Conservation (phyloP, 2,888 invertebrate genomes). For the Bimastos eiseni region DNA sequence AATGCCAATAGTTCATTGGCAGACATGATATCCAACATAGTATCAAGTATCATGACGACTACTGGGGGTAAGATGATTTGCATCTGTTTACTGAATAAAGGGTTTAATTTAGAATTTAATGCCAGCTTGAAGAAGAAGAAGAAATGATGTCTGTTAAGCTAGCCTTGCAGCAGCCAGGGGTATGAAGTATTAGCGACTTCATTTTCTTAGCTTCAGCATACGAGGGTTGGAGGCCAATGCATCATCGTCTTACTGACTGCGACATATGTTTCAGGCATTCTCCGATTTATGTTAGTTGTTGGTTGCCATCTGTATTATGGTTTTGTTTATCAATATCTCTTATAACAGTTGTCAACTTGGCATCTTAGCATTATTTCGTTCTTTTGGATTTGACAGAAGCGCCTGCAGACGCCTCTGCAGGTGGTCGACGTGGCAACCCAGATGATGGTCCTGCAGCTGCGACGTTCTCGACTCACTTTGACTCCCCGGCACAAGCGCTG, state of each 20-base stretch:
- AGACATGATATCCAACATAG: not conserved
- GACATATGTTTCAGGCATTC: not conserved
- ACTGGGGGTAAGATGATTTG: not conserved
- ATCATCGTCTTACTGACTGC: too few relatives aligned
- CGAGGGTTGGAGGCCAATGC: too few relatives aligned
- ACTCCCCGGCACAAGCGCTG: not conserved
- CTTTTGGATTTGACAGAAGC: not conserved
- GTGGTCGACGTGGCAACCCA: not conserved
- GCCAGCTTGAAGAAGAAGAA: too few relatives aligned
- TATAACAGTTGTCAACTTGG: not conserved
- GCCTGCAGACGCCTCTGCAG: not conserved
- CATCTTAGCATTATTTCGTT: not conserved
- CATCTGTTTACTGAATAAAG: not conserved
- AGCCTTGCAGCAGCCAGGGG: too few relatives aligned
- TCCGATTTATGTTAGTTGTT: not conserved
- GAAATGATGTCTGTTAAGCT: too few relatives aligned
- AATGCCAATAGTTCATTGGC: conserved; percentile 9
- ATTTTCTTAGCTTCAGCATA: too few relatives aligned
- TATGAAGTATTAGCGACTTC: too few relatives aligned
- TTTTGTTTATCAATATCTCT: not conserved
- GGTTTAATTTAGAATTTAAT: not conserved
- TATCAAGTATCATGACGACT: conserved; percentile 20
- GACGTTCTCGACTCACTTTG: not conserved
- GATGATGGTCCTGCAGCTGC: not conserved
- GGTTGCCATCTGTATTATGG: too few relatives aligned